Conservation (phyloP, 2,797 vertebrate species). For the Microctenopoma steveboyesi region DNA sequence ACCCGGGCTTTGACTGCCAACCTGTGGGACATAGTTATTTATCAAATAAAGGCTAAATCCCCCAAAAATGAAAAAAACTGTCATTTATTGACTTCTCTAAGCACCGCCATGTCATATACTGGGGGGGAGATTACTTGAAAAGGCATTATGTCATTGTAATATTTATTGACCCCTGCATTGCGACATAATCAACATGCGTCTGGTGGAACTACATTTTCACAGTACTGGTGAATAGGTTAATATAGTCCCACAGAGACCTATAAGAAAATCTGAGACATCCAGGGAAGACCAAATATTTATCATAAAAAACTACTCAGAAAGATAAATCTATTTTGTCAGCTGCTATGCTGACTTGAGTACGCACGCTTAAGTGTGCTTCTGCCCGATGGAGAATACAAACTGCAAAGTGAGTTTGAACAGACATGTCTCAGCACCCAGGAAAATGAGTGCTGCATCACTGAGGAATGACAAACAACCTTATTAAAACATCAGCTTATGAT, state of each 20-base stretch:
- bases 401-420: constrained; percentile 12
- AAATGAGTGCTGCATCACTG: constrained; percentile 8
- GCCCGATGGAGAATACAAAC: constrained; percentile 2
- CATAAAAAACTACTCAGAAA: neutral
- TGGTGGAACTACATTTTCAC: constrained; percentile 10
- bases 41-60: neutral
- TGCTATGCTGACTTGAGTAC: constrained; percentile 1
- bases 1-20: neutral
- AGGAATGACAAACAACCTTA: constrained; percentile 17
- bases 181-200: constrained; percentile 18
- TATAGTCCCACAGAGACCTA: constrained; percentile 7
- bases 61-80: neutral
- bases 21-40: too few species aligned
- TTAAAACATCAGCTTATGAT: neutral
- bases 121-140: constrained; percentile 12
- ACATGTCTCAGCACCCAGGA: constrained; percentile 22
- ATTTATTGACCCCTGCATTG: constrained; percentile 13
- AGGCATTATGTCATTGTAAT: constrained; percentile 7
- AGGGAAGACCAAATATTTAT: constrained; percentile 9
- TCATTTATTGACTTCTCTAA: neutral
- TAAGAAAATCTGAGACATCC: constrained; percentile 1
- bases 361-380: neutral
- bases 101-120: neutral
- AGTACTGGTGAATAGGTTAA: constrained; percentile 5
- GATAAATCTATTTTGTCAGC: neutral